Evolutionary conservation across 2,113 vertebrate species (phyloP), one percentile per base, ranked within the genome.

Genomic region (Salvator merianae): DNA sequence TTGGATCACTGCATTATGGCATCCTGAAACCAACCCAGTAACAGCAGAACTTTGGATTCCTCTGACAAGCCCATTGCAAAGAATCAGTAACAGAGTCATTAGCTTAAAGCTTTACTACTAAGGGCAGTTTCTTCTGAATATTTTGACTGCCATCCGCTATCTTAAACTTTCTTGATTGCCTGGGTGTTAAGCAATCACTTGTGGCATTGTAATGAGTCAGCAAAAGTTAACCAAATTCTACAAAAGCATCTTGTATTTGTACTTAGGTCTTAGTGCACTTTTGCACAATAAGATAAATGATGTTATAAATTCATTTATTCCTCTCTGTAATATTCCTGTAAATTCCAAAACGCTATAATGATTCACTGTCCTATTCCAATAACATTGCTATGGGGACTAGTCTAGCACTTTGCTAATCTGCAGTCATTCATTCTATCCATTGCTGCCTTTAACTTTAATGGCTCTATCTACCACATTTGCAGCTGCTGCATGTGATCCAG

Each of bases 1-100:
- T 90, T 91, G 93, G 87, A 81, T 91, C 94, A 95, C 95, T 92
- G 95, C 90, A 93, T 84, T 93, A 84, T 55, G 86, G 82, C 84
- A 94, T 91, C 93, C 92, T 95, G 88, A 91, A 92, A 92, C 70
- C 91, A 94, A 78, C 0, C 77, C 69, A 89, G 82, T 78, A 72
- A 13, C 79, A 82, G 43, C 78, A 81, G 59, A 86, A 87, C 82
- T 63, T 79, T 74, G 40, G 68, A 91, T 77, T 87, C 87, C 65
- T 88, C 59, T 84, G 89, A 77, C 71, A 90, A 80, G 84, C 73
- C 47, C 85, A 86, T 82, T 81, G 86, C 82, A 84, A 87, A 3
- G 68, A 73, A 90, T 89, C 91, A 26, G 71, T 71, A 71, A 91
- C 83, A 83, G 71, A 84, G 63, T 18, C 75, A 65, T 2, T 30